Percentiles rank a stretch among this genome's conserved stretches.
These are phyloP conservation scores for Macrosiphum euphorbiae DNA, from an alignment of 2,888 invertebrate genomes.

Conservation along the genomic window DNA sequence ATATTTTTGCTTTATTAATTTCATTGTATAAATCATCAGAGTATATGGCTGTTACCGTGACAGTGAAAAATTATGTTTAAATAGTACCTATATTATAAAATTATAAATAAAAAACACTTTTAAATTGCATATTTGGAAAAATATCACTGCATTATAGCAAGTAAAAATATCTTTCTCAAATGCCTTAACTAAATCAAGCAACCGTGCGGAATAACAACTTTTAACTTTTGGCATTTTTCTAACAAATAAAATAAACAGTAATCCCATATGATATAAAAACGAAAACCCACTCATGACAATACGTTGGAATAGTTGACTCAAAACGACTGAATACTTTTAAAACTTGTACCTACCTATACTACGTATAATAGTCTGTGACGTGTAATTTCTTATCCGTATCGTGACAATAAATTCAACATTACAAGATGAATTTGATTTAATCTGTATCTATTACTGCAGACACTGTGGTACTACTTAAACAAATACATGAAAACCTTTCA, in stretches of 20 bases:
- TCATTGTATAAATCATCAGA: too few relatives aligned
- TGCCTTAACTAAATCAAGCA: not conserved
- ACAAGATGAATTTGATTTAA: not conserved
- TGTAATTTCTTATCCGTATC: not conserved
- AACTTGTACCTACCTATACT: not conserved
- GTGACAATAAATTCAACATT: not conserved
- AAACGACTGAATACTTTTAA: not conserved
- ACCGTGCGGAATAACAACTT: not conserved
- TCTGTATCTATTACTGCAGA: not conserved
- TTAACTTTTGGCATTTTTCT: not conserved
- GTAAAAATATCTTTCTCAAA: not conserved
- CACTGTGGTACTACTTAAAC: not conserved
- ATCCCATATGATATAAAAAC: not conserved
- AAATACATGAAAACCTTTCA: not conserved
- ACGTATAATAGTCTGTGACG: not conserved
- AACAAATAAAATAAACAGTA: not conserved
- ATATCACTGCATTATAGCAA: not conserved
- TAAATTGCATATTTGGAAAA: not conserved
- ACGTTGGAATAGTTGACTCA: not conserved
- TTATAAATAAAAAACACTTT: not conserved
- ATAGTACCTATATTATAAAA: not conserved
- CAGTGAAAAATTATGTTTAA: not conserved
- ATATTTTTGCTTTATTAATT: too few relatives aligned
- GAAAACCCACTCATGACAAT: not conserved
- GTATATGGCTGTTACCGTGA: not conserved